Conservation (phyloP, 2,888 invertebrate genomes). For the Cantharis rustica region DNA sequence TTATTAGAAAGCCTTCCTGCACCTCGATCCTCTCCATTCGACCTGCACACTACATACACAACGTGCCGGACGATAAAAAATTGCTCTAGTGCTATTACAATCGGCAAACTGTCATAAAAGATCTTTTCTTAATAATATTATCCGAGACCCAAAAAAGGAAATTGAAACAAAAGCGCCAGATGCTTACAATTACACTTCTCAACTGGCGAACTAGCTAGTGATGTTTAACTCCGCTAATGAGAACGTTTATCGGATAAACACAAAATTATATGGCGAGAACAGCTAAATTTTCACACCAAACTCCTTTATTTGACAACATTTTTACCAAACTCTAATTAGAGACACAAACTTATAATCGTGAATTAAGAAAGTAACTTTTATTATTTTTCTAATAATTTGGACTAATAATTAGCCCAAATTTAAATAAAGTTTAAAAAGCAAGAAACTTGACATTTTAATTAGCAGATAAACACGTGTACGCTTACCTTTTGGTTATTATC, state of each 20-base stretch:
- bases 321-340: not conserved
- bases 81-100: not conserved
- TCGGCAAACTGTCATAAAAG: not conserved
- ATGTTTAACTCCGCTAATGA: not conserved
- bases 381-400: not conserved
- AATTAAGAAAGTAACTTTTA: not conserved
- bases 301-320: not conserved
- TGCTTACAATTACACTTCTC: constrained; percentile 2
- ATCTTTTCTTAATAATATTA: not conserved
- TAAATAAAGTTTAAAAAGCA: not conserved
- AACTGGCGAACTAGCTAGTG: not conserved
- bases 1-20: not conserved
- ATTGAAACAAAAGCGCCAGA: not conserved
- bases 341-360: not conserved
- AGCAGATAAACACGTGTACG: not conserved
- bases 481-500: not conserved
- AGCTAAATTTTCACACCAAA: not conserved
- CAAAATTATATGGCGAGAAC: not conserved
- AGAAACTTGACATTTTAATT: not conserved
- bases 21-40: not conserved
- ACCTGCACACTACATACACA: not conserved
- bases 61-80: not conserved
- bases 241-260: constrained; percentile 2
- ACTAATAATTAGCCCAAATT: not conserved
- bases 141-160: not conserved